These are phyloP conservation scores for Axea sp. DNA, from an alignment of 2,888 invertebrate species.

Conservation along the genomic window DNA sequence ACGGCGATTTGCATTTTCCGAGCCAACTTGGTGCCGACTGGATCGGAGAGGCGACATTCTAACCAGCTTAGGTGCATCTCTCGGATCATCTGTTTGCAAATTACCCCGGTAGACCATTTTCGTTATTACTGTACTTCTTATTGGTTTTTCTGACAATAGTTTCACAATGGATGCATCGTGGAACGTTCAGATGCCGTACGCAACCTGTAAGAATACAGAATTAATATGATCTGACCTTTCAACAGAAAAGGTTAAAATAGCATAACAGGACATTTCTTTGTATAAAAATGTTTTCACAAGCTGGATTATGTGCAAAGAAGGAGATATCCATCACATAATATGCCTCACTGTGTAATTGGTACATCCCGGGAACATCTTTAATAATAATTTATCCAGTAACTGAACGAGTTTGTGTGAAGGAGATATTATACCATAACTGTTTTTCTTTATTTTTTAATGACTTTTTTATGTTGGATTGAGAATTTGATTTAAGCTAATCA, in stretches of 20 bases:
- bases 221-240: conserved; percentile 40
- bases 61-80: conserved; percentile 73
- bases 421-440: background rate
- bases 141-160: conserved; percentile 10
- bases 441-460: too few relatives aligned
- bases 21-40: conserved; percentile 60
- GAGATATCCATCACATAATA: conserved; percentile 35
- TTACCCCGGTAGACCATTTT: conserved; percentile 75
- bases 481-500: too few relatives aligned
- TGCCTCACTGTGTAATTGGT: conserved; percentile 26
- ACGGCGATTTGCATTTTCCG: conserved; percentile 8
- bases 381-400: conserved; percentile 8
- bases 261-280: conserved; percentile 47
- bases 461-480: too few relatives aligned
- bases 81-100: conserved; percentile 74
- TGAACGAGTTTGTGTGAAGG: conserved; percentile 1
- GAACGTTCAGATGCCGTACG: background rate
- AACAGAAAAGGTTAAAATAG: conserved; percentile 31
- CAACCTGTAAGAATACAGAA: conserved; percentile 39
- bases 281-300: conserved; percentile 33
- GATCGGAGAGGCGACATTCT: conserved; percentile 72
- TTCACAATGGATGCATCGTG: conserved; percentile 16
- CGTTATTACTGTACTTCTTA: background rate
- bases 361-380: conserved; percentile 22
- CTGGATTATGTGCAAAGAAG: conserved; percentile 48